Conservation (phyloP, 2,888 invertebrate species). For the Lamellibrachia columna region DNA sequence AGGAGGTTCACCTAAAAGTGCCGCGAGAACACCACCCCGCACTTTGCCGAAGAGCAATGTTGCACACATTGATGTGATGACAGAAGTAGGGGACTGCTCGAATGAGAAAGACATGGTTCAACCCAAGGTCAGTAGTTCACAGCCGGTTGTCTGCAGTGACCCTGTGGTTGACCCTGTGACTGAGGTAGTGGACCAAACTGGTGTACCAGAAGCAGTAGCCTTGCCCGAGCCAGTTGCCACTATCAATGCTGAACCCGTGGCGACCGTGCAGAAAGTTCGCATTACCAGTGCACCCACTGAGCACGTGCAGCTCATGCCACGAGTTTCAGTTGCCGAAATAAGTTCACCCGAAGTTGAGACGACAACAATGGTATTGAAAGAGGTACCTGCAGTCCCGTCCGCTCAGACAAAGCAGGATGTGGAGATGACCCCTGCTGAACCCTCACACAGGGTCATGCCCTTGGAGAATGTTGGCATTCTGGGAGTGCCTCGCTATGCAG, state of each 20-base stretch:
- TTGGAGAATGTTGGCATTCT: background rate
- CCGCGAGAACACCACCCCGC: background rate
- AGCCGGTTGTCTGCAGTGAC: background rate
- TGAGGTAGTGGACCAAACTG: background rate
- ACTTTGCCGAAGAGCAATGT: background rate
- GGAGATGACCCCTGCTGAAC: background rate
- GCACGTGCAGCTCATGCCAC: background rate
- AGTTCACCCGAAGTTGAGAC: background rate
- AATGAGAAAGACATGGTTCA: background rate
- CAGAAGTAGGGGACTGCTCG: background rate
- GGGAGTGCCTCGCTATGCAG: slow-evolving; percentile 21
- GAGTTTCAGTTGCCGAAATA: background rate
- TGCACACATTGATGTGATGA: background rate
- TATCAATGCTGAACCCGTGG: background rate
- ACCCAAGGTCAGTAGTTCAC: background rate
- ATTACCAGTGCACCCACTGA: background rate
- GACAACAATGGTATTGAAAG: background rate
- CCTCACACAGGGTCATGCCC: background rate
- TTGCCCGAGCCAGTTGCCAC: background rate
- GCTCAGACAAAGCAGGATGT: background rate
- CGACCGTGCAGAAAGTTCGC: background rate
- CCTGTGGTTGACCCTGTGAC: background rate
- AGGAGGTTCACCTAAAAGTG: background rate
- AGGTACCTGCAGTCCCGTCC: background rate
- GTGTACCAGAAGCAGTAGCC: background rate